Percentiles rank a stretch among this genome's conserved stretches.
Evolutionary conservation across 1,140 invertebrate genomes (phyloP).

Genomic region (Trachymyrmex septentrionalis): DNA sequence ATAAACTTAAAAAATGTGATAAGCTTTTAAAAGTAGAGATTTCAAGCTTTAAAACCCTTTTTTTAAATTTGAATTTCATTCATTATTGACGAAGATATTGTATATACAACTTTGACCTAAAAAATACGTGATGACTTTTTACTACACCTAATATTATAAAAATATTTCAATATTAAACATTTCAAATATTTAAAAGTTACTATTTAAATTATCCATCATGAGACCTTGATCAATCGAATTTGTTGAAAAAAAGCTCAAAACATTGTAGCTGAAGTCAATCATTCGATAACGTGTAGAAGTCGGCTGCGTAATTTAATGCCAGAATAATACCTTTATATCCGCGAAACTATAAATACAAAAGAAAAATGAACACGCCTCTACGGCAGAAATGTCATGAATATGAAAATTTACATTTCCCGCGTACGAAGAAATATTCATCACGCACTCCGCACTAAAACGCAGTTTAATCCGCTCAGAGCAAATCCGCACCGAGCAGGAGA

Average conservation of each 20-base stretch:
- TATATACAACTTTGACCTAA: too few species aligned
- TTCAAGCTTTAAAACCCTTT: too few species aligned
- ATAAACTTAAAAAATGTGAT: too few species aligned
- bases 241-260: background rate
- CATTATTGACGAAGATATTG: too few species aligned
- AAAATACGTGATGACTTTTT: too few species aligned
- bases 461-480: conserved; percentile 3
- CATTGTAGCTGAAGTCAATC: background rate
- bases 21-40: too few species aligned
- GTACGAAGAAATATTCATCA: conserved; percentile 22
- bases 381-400: conserved; percentile 31
- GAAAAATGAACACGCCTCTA: background rate
- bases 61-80: too few species aligned
- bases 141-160: too few species aligned
- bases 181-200: background rate
- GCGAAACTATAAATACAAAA: background rate
- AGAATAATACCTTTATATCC: conserved; percentile 2
- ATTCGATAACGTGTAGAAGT: background rate
- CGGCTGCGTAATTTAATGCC: background rate
- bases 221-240: background rate
- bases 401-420: conserved; percentile 32
- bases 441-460: background rate
- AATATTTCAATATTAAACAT: conserved; percentile 1
- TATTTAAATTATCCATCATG: background rate
- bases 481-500: background rate